phyloP scores from a whole-genome alignment of 1,140 invertebrate genomes.

The Thaumatotibia leucotreta region DNA sequence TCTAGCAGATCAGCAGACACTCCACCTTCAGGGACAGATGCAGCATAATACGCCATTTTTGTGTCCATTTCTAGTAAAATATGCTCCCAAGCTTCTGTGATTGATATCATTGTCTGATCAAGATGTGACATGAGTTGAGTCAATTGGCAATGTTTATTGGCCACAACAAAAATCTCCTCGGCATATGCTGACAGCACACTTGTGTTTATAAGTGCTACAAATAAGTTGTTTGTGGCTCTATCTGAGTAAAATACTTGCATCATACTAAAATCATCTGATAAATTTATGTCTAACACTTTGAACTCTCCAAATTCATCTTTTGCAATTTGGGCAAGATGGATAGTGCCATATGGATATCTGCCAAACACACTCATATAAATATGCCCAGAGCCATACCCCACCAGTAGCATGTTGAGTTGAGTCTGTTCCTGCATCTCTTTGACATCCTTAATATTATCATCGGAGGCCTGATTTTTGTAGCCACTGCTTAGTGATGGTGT shows the following conservation, averaged over 20 bases:
- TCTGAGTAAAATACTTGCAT: slow-evolving; percentile 78
- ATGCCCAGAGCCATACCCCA: slow-evolving; percentile 85
- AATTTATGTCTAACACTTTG: slow-evolving; percentile 78
- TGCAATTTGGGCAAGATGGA: slow-evolving; percentile 79
- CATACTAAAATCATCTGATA: slow-evolving; percentile 79
- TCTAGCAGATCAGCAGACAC: slow-evolving; percentile 95
- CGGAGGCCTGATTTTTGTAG: slow-evolving; percentile 69
- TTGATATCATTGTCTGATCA: slow-evolving; percentile 86
- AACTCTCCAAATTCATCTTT: slow-evolving; percentile 75
- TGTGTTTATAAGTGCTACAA: slow-evolving; percentile 80
- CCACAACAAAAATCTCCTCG: slow-evolving; percentile 83
- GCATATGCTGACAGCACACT: slow-evolving; percentile 81
- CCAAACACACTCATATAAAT: slow-evolving; percentile 90
- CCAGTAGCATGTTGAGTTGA: slow-evolving; percentile 86
- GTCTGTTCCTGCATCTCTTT: slow-evolving; percentile 83
- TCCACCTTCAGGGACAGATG: slow-evolving; percentile 85
- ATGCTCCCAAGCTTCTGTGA: slow-evolving; percentile 96
- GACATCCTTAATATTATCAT: slow-evolving; percentile 77
- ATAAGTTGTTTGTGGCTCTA: slow-evolving; percentile 70
- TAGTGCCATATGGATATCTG: slow-evolving; percentile 85
- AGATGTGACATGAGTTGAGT: slow-evolving; percentile 82
- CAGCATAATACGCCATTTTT: slow-evolving; percentile 92
- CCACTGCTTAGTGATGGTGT: slow-evolving; percentile 53
- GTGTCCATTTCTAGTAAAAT: slow-evolving; percentile 96
- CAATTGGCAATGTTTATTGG: slow-evolving; percentile 85